Base-by-base conservation (phyloP, 2,113 vertebrate species). In the Brachirus orientalis region DNA sequence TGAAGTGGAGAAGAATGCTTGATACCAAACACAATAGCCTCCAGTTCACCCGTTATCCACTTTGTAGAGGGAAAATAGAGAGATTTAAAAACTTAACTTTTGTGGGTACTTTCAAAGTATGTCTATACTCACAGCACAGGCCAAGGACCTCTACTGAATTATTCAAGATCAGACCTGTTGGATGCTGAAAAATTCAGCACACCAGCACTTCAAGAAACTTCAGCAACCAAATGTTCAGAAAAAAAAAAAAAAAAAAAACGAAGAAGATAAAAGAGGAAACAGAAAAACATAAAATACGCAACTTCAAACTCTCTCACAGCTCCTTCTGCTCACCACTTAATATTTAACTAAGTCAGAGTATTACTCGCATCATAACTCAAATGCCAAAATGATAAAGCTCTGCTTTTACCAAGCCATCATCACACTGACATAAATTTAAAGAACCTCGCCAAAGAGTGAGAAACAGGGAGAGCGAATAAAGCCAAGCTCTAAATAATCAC, bases 201-300 rank as follows among this genome's bases (percentile, higher is more conserved):
- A 81, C 88, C 84, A 87, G 82, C 86, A 86, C 75, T 90, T 88
- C 68, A 78, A 78, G 77, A 54, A 82, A 88, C 75, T 66, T 82
- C 33, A 38, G 57, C 54, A 56, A 56, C 13, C 36, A 47, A 44
- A 17, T 46, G 59, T 54, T 74, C 55, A 77, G 19, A 64, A 79
- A 71, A 54, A 52, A 75, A 71, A 50, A 52, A 86, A 84, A 80
- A 35, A 70, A 38, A 13, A 1, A 43, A 13, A 11, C 12, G 10
- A 12, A 4, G 40, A 11, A 12, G 38, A 12, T 9, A 17, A 70
- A 50, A 33, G 11, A 58, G n/a, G 48, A 37, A 78, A 10, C 28
- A 10, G 10, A 11, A 70, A 70, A 66, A 68, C 20, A 59, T 19
- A 38, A 77, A 60, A 72, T 17, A 64, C 61, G 72, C 50, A 72